These are phyloP conservation scores for Apus apus DNA, from an alignment of 2,113 vertebrate species.

Conservation along the genomic window DNA sequence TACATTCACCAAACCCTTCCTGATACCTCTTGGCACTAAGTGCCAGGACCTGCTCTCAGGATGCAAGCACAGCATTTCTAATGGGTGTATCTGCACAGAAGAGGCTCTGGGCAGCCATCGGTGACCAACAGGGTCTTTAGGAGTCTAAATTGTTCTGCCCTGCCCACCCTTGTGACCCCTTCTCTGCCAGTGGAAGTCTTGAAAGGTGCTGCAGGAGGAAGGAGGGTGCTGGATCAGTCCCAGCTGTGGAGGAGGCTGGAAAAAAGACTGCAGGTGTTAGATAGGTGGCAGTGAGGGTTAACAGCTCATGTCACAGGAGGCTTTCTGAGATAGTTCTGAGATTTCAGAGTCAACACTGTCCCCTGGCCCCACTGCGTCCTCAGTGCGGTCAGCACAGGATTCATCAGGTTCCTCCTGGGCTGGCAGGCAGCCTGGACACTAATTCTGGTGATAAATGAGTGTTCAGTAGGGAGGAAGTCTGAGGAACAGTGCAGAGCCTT, in stretches of 20 bases:
- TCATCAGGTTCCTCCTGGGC: not conserved
- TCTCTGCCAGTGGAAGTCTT: not conserved
- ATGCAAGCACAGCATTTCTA: not conserved
- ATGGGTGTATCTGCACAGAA: not conserved
- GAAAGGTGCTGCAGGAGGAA: not conserved
- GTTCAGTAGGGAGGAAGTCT: not conserved
- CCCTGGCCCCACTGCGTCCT: not conserved
- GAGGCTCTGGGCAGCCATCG: not conserved
- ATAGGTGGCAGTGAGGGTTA: not conserved
- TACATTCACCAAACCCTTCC: not conserved
- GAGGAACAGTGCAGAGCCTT: not conserved
- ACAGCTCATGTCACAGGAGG: not conserved
- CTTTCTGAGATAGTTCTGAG: not conserved
- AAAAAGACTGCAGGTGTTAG: not conserved
- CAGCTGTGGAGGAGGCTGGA: not conserved
- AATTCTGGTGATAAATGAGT: not conserved
- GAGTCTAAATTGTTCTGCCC: not conserved
- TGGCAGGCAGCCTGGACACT: not conserved
- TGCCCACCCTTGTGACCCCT: not conserved
- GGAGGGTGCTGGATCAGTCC: not conserved
- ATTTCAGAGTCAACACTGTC: not conserved
- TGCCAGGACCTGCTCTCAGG: not conserved
- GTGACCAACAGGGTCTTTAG: not conserved
- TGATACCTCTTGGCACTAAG: not conserved
- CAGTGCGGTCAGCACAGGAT: not conserved